phyloP scores from a whole-genome alignment of 2,113 vertebrate species.

The Geococcyx californianus region DNA sequence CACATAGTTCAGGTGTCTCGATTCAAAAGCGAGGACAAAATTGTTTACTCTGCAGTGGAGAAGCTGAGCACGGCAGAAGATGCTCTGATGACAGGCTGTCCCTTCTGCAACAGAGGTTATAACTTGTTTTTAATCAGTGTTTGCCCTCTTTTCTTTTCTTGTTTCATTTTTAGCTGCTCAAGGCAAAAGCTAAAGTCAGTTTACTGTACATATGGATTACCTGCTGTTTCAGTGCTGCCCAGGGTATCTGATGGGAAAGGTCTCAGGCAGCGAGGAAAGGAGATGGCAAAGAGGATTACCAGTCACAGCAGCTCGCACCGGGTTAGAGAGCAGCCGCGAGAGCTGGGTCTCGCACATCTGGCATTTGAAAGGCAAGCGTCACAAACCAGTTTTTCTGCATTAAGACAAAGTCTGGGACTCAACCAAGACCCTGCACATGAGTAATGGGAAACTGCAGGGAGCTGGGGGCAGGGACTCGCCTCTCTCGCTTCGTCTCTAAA shows the following conservation, averaged over 20 bases:
- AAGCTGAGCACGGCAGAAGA: background rate
- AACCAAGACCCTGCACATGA: background rate
- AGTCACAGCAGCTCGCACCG: background rate
- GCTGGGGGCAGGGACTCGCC: background rate
- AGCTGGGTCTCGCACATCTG: background rate
- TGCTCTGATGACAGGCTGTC: background rate
- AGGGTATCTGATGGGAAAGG: background rate
- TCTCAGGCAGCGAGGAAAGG: background rate
- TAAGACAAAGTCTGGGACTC: background rate
- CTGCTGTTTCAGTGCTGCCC: background rate
- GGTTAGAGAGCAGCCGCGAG: fast-evolving
- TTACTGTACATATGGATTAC: conserved; percentile 13
- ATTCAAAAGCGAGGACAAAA: background rate
- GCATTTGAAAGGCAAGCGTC: background rate
- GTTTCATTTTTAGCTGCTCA: conserved; percentile 25
- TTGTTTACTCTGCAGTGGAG: background rate
- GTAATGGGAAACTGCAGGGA: background rate
- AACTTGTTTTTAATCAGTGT: conserved; percentile 32
- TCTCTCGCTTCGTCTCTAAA: background rate
- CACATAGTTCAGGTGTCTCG: background rate
- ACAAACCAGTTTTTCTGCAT: background rate
- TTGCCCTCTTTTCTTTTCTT: background rate
- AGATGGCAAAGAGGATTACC: background rate
- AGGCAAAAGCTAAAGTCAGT: conserved; percentile 15
- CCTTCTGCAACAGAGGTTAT: conserved; percentile 19